A percentile compares a stretch with the other conserved stretches of the same genome.
Conservation (phyloP, 2,888 invertebrate species). For the Cheilosia impressa region DNA sequence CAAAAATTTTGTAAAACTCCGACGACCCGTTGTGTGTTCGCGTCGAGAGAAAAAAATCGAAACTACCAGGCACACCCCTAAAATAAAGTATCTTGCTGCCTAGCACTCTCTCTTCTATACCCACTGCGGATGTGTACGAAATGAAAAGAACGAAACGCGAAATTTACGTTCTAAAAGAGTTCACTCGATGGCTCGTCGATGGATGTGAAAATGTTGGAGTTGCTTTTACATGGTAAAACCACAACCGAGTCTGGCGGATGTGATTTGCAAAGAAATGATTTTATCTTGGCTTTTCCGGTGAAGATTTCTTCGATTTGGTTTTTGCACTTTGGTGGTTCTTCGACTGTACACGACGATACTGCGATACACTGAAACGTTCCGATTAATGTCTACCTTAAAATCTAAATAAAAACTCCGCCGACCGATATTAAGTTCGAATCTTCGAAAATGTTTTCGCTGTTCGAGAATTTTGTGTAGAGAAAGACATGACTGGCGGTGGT, state of each 20-base stretch:
- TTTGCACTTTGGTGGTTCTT: slow-evolving; percentile 65
- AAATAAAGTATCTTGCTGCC: slow-evolving; percentile 73
- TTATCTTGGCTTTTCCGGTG: slow-evolving; percentile 3
- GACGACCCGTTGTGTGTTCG: slow-evolving; percentile 65
- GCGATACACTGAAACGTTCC: slow-evolving; percentile 74
- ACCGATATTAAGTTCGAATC: slow-evolving; percentile 74
- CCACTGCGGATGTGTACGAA: slow-evolving; percentile 70
- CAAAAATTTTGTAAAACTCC: slow-evolving; percentile 51
- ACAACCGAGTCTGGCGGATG: slow-evolving; percentile 33
- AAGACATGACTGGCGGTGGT: slow-evolving; percentile 32
- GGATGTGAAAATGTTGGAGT: slow-evolving; percentile 19
- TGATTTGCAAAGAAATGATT: slow-evolving; percentile 15
- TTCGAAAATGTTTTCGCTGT: slow-evolving; percentile 55
- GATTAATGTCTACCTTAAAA: slow-evolving; percentile 74
- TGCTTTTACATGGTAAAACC: slow-evolving; percentile 56
- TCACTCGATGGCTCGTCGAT: slow-evolving; percentile 4
- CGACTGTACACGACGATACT: slow-evolving; percentile 71
- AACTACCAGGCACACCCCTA: slow-evolving; percentile 76
- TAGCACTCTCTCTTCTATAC: slow-evolving; percentile 58
- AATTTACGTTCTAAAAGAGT: slow-evolving; percentile 48
- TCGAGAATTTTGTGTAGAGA: slow-evolving; percentile 39
- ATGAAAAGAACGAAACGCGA: slow-evolving; percentile 38
- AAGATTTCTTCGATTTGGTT: slow-evolving; percentile 40
- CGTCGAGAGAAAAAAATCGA: slow-evolving; percentile 75
- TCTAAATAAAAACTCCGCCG: slow-evolving; percentile 75